Evolutionary conservation across 2,797 vertebrate genomes (phyloP).

Genomic region (Myripristis jacobus): DNA sequence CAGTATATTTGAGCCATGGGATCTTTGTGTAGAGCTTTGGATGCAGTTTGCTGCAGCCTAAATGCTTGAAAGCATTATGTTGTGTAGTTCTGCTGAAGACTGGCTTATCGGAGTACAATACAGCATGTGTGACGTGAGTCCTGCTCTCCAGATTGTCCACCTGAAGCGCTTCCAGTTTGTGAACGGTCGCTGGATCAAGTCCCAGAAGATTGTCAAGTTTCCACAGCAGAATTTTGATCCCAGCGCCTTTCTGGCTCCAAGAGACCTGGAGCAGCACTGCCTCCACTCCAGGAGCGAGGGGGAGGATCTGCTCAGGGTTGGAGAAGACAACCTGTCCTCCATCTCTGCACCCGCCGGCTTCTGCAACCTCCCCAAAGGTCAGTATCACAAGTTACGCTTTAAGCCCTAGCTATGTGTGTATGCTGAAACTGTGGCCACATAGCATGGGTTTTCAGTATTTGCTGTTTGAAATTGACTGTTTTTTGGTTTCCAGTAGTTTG

Average conservation of each 20-base stretch:
- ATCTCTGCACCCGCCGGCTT: slow-evolving; percentile 86
- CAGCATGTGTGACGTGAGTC: background rate
- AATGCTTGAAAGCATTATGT: too few species aligned
- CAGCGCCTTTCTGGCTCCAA: slow-evolving; percentile 94
- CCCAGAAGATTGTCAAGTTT: slow-evolving; percentile 99
- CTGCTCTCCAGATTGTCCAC: slow-evolving; percentile 91
- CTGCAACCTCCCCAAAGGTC: slow-evolving; percentile 90
- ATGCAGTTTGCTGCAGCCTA: too few species aligned
- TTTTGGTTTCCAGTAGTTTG: background rate
- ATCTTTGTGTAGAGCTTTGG: too few species aligned
- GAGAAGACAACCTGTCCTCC: slow-evolving; percentile 85
- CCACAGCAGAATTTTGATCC: slow-evolving; percentile 94
- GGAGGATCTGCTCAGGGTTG: slow-evolving; percentile 84
- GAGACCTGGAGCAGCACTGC: slow-evolving; percentile 84
- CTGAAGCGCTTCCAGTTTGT: slow-evolving; percentile 99
- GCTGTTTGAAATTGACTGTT: too few species aligned
- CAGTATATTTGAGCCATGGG: too few species aligned
- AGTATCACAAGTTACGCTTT: background rate
- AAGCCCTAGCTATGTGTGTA: background rate
- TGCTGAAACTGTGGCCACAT: background rate
- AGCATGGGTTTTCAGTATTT: too few species aligned
- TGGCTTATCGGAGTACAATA: background rate
- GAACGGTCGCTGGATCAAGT: slow-evolving; percentile 99
- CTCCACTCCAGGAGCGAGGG: slow-evolving; percentile 85
- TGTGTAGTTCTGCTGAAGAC: background rate